Percentiles rank a stretch among this genome's conserved stretches.
These are phyloP conservation scores for Crotalus tigris DNA, from an alignment of 2,113 vertebrate genomes.

Conservation along the genomic window DNA sequence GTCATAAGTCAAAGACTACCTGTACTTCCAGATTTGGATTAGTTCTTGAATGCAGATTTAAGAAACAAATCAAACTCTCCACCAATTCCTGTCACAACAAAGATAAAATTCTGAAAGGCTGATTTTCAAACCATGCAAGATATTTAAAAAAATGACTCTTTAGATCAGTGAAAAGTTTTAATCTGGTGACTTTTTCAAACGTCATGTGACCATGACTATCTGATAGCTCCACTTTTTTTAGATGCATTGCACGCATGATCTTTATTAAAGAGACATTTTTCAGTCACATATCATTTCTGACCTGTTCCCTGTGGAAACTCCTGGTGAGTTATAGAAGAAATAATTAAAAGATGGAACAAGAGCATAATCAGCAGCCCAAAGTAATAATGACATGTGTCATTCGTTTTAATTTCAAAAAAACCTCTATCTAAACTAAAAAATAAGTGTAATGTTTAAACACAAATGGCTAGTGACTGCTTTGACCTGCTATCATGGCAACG, in stretches of 20 bases:
- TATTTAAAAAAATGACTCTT: background rate
- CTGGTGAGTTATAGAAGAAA: background rate
- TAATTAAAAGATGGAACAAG: background rate
- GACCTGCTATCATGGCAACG: background rate
- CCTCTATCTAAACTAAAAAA: background rate
- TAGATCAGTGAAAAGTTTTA: background rate
- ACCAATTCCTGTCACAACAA: background rate
- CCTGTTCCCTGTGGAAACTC: background rate
- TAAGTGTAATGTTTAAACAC: background rate
- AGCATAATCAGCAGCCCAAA: background rate
- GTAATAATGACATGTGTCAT: background rate
- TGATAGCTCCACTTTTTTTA: background rate
- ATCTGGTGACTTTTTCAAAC: background rate
- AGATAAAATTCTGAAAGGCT: background rate
- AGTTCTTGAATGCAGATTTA: background rate
- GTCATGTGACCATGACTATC: background rate
- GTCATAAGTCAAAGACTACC: too few species aligned
- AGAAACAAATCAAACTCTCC: background rate
- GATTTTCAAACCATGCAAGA: background rate
- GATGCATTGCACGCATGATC: background rate
- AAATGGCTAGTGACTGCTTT: background rate
- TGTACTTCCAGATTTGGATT: background rate
- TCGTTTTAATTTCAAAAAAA: background rate
- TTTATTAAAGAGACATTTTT: background rate
- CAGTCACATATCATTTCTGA: background rate